A percentile compares a stretch with the other conserved stretches of the same genome.
These are phyloP conservation scores for Etia nguti DNA, from an alignment of 2,113 vertebrate genomes.

Conservation along the genomic window DNA sequence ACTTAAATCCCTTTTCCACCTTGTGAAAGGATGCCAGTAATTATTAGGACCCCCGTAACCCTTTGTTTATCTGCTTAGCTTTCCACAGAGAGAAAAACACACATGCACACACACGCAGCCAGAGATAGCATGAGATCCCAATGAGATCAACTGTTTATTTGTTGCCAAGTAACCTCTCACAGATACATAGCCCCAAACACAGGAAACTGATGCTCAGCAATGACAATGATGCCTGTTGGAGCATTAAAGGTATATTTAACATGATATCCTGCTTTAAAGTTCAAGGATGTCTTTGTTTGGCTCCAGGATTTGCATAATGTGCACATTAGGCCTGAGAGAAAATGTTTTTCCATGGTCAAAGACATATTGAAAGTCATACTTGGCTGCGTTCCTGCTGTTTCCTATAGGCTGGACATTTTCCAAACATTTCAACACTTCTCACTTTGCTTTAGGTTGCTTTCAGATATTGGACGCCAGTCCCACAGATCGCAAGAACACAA, in stretches of 20 bases:
- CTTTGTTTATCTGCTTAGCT: slow-evolving; percentile 33
- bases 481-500: background rate
- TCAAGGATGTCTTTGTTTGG: slow-evolving; percentile 26
- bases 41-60: slow-evolving; percentile 25
- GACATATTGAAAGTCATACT: background rate
- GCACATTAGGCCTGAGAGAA: background rate
- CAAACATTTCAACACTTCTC: background rate
- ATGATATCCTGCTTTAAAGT: slow-evolving; percentile 21
- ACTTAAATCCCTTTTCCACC: slow-evolving; percentile 62
- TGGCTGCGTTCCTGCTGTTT: background rate
- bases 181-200: slow-evolving; percentile 43
- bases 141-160: slow-evolving; percentile 44
- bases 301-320: background rate
- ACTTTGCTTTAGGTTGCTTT: background rate
- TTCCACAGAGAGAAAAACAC: background rate
- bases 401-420: background rate
- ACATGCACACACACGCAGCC: background rate
- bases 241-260: slow-evolving; percentile 31
- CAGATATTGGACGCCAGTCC: background rate
- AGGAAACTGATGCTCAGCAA: slow-evolving; percentile 43
- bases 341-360: background rate
- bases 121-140: slow-evolving; percentile 1
- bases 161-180: slow-evolving; percentile 51
- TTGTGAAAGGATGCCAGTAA: slow-evolving; percentile 28
- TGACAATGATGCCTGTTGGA: slow-evolving; percentile 25